phyloP scores from a whole-genome alignment of 37 sponge, comb jelly and placozoan genomes.

The Cliona cf. orientalis region DNA sequence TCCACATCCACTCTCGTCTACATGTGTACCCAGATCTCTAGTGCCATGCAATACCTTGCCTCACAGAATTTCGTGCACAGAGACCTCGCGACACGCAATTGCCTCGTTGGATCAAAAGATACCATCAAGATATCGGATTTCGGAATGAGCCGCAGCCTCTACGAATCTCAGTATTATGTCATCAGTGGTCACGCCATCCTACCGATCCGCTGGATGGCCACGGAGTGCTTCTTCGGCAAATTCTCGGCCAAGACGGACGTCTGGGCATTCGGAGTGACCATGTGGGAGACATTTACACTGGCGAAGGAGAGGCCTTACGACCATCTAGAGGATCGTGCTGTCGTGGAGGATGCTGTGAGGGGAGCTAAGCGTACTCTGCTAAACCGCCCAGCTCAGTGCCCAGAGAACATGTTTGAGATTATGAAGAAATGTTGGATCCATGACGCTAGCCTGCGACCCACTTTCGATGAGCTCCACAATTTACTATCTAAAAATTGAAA shows the following conservation, averaged over 20 bases:
- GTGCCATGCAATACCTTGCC: slow-evolving; percentile 80
- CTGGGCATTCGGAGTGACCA: slow-evolving; percentile 69
- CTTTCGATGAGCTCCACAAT: slow-evolving; percentile 41
- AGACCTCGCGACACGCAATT: slow-evolving; percentile 77
- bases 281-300: slow-evolving; percentile 68
- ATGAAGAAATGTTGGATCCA: slow-evolving; percentile 53
- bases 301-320: slow-evolving; percentile 47
- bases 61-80: slow-evolving; percentile 71
- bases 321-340: slow-evolving; percentile 46
- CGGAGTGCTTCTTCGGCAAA: slow-evolving; percentile 67
- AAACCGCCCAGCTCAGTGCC: slow-evolving; percentile 32
- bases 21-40: slow-evolving; percentile 66
- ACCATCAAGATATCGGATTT: slow-evolving; percentile 60
- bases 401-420: slow-evolving; percentile 43
- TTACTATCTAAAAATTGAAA: too few species aligned
- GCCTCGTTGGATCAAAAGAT: slow-evolving; percentile 53
- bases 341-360: slow-evolving; percentile 61
- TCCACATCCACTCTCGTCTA: slow-evolving; percentile 27
- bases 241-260: slow-evolving; percentile 69
- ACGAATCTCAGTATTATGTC: slow-evolving; percentile 55
- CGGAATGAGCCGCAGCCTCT: slow-evolving; percentile 58
- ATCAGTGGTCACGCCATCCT: slow-evolving; percentile 47
- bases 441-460: slow-evolving; percentile 30
- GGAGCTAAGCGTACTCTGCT: slow-evolving; percentile 36
- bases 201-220: slow-evolving; percentile 81